A percentile compares a stretch with the other conserved stretches of the same genome.
These are phyloP conservation scores for Arnoldichthys spilopterus DNA, from an alignment of 2,797 vertebrate species.

Conservation along the genomic window DNA sequence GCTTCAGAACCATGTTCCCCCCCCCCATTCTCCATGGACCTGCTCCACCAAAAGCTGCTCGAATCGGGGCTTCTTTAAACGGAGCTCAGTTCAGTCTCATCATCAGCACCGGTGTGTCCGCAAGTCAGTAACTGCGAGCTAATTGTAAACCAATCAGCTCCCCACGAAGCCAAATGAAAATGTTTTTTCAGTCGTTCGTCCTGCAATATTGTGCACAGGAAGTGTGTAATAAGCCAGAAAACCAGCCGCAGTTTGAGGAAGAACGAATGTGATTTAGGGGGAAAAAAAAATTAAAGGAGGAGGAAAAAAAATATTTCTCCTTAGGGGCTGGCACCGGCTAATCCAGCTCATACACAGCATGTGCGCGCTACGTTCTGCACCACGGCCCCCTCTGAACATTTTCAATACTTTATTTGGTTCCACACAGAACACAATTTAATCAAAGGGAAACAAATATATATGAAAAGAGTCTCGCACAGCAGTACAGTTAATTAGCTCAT, in stretches of 20 bases:
- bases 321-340: slow-evolving; percentile 20
- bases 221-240: slow-evolving; percentile 31
- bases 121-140: background rate
- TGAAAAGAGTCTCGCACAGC: background rate
- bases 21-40: background rate
- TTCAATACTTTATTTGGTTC: slow-evolving; percentile 7
- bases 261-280: slow-evolving; percentile 40
- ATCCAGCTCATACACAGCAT: slow-evolving; percentile 27
- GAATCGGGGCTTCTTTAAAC: background rate
- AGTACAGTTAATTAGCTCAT: background rate
- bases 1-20: background rate
- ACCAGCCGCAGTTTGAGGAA: slow-evolving; percentile 22
- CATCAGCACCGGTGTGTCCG: background rate
- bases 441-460: slow-evolving; percentile 1
- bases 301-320: slow-evolving; percentile 39
- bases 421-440: slow-evolving; percentile 3
- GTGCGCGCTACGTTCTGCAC: background rate
- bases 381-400: background rate
- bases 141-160: slow-evolving; percentile 23
- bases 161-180: slow-evolving; percentile 24
- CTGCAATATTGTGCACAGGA: slow-evolving; percentile 17
- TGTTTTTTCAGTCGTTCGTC: slow-evolving; percentile 20
- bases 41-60: background rate
- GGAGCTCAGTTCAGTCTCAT: background rate
- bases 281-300: slow-evolving; percentile 21